Conservation (phyloP, 2,888 invertebrate species). For the Adelognathus sp. region DNA sequence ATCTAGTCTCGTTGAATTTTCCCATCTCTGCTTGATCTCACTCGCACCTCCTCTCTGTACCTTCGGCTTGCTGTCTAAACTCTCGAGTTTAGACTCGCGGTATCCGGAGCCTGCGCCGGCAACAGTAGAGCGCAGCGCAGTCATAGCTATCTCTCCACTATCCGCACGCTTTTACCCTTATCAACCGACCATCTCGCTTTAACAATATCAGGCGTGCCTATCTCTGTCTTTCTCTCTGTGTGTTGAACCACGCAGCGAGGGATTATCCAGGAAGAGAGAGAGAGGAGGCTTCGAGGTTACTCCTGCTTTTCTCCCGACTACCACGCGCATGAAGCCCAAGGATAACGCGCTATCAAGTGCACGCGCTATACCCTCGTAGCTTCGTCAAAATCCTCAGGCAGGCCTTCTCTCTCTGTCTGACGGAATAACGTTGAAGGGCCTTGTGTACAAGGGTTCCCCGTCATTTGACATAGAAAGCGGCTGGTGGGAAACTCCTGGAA, state of each 20-base stretch:
- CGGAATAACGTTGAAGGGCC: constrained; percentile 48
- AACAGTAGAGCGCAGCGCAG: constrained; percentile 20
- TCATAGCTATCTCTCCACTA: constrained; percentile 32
- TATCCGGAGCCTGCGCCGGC: constrained; percentile 43
- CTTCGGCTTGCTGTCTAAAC: constrained; percentile 59
- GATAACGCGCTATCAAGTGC: constrained; percentile 79
- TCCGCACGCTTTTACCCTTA: constrained; percentile 41
- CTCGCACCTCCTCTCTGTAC: constrained; percentile 45
- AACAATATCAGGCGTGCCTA: neutral
- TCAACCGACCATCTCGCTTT: constrained; percentile 45
- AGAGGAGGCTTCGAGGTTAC: constrained; percentile 46
- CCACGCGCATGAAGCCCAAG: constrained; percentile 69
- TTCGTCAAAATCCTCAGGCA: constrained; percentile 59
- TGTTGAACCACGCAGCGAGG: constrained; percentile 19
- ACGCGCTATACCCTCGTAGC: constrained; percentile 61
- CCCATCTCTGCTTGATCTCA: constrained; percentile 64
- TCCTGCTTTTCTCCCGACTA: constrained; percentile 42
- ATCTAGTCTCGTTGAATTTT: constrained; percentile 73
- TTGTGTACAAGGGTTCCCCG: constrained; percentile 34
- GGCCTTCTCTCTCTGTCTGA: constrained; percentile 27
- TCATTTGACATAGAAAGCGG: constrained; percentile 14
- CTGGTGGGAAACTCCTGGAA: constrained; percentile 44
- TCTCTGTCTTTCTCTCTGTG: constrained; percentile 6
- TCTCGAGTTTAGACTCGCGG: constrained; percentile 53
- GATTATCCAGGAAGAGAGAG: constrained; percentile 27